A percentile compares a stretch with the other conserved stretches of the same genome.
phyloP scores from a whole-genome alignment of 2,113 vertebrate species.

The Scatophagus argus region DNA sequence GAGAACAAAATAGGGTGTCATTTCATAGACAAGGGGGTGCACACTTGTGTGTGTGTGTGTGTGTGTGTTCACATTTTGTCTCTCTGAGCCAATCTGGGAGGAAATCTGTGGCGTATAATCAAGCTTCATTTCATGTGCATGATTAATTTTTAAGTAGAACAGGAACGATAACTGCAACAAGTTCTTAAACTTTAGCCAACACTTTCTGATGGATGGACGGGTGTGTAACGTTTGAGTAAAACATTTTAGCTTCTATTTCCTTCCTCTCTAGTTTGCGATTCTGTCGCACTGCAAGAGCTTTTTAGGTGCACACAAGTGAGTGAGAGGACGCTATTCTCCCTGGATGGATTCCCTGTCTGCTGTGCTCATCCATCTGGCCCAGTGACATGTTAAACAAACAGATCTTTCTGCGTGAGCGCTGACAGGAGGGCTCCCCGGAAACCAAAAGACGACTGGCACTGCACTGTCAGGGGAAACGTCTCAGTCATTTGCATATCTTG shows the following conservation, averaged over 20 bases:
- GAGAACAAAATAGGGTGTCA: conserved; percentile 76
- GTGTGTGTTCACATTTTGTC: conserved; percentile 46
- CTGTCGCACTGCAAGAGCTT: conserved; percentile 12
- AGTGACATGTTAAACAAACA: conserved; percentile 77
- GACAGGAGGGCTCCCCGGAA: conserved; percentile 68
- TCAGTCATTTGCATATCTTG: conserved; percentile 70
- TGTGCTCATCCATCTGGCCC: conserved; percentile 68
- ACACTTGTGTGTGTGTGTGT: conserved; percentile 45
- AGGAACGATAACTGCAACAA: conserved; percentile 3
- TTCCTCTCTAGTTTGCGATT: conserved; percentile 5
- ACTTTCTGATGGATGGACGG: background rate
- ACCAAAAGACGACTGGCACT: conserved; percentile 54
- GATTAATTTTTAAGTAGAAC: conserved; percentile 37
- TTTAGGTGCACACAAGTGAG: conserved; percentile 27
- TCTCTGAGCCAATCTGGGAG: conserved; percentile 20
- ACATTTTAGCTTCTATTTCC: conserved; percentile 7
- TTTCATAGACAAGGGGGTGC: conserved; percentile 52
- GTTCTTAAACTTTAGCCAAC: conserved; percentile 4
- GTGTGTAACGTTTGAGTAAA: conserved; percentile 10
- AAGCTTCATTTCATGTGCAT: conserved; percentile 32
- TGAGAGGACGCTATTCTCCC: conserved; percentile 50
- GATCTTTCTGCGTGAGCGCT: conserved; percentile 52
- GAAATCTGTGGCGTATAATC: conserved; percentile 24
- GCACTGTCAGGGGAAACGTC: conserved; percentile 54
- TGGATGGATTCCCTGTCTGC: conserved; percentile 47